These are phyloP conservation scores for Cryptotis parvus DNA, from an alignment of 2,113 vertebrate genomes.

Conservation along the genomic window DNA sequence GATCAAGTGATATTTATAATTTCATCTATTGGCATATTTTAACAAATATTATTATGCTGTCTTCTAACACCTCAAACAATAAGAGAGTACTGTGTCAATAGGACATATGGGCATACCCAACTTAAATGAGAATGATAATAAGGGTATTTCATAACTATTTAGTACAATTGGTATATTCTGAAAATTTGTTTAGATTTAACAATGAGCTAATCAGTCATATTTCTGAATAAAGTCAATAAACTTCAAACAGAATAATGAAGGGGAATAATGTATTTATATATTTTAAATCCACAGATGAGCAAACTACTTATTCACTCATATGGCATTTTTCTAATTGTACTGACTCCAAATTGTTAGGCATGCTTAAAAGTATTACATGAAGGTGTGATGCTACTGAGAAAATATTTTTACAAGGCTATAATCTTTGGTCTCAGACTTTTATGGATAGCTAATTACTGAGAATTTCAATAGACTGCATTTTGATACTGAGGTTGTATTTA, in stretches of 20 bases:
- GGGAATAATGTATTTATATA: neutral
- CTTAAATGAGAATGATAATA: neutral
- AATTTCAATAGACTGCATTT: conserved; percentile 35
- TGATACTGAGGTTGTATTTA: conserved; percentile 24
- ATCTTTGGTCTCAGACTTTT: conserved; percentile 51
- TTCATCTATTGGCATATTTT: too few relatives aligned
- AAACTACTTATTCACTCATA: conserved; percentile 37
- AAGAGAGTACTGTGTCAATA: neutral
- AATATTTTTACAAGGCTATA: conserved; percentile 63
- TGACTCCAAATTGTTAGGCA: conserved; percentile 6
- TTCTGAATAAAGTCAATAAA: conserved; percentile 16
- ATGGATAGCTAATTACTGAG: conserved; percentile 7
- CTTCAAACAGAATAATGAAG: neutral
- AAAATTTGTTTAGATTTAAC: neutral
- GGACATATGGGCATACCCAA: neutral
- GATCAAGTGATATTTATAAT: too few relatives aligned
- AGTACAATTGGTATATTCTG: neutral
- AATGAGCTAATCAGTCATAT: neutral
- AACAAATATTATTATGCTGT: neutral
- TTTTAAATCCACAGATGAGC: neutral
- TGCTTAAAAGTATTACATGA: conserved; percentile 41
- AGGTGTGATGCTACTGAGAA: conserved; percentile 54
- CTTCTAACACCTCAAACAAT: neutral
- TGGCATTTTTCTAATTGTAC: conserved; percentile 18
- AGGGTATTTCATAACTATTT: neutral